Conservation (phyloP, 2,888 invertebrate genomes). For the Drosophila paranaensis region DNA sequence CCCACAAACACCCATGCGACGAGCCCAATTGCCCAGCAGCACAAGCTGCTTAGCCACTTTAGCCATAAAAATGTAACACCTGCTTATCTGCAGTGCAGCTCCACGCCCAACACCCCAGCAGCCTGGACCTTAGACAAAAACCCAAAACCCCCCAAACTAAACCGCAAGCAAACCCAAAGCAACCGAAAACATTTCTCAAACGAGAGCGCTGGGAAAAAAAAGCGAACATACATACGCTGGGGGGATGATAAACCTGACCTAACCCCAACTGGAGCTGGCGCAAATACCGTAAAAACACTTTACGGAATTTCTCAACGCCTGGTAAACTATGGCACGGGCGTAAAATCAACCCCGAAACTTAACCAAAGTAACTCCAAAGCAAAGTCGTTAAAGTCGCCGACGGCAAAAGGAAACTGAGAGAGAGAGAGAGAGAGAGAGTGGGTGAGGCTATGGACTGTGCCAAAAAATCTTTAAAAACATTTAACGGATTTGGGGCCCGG, state of each 20-base stretch:
- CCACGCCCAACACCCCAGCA: constrained; percentile 6
- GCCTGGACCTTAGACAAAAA: constrained; percentile 1
- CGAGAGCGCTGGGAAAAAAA: constrained; percentile 20
- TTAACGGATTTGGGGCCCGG: constrained; percentile 67
- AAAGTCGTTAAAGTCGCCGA: constrained; percentile 68
- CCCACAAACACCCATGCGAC: neutral
- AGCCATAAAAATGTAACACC: constrained; percentile 76
- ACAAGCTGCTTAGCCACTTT: constrained; percentile 75
- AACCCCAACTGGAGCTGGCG: constrained; percentile 51
- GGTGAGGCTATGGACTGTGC: neutral
- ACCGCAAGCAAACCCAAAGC: constrained; percentile 70
- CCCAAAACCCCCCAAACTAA: constrained; percentile 26
- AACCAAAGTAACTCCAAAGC: constrained; percentile 46
- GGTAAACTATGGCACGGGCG: constrained; percentile 71
- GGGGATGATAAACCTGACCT: constrained; percentile 65
- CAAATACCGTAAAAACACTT: constrained; percentile 82
- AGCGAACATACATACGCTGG: constrained; percentile 2
- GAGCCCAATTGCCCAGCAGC: neutral
- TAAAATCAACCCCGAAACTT: constrained; percentile 75
- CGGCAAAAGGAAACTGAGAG: constrained; percentile 58
- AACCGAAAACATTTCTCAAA: constrained; percentile 77
- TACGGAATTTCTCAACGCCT: constrained; percentile 81
- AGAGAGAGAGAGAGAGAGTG: neutral
- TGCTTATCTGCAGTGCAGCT: constrained; percentile 66
- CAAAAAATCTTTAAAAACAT: constrained; percentile 75